Conservation (phyloP, 2,113 vertebrate genomes). For the Melierax canorus region DNA sequence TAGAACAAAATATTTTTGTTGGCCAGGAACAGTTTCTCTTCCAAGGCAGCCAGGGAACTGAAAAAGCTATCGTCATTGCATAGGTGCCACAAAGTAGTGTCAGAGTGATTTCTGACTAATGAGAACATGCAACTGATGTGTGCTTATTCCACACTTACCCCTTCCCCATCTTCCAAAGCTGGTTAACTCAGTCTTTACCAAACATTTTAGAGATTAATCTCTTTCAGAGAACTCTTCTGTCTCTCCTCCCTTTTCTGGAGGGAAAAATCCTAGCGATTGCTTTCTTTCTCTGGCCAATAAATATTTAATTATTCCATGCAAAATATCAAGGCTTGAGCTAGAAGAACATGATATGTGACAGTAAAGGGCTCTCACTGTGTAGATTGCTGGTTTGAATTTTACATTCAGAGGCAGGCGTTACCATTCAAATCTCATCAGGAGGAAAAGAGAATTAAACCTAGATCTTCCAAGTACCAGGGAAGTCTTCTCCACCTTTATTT, state of each 20-base stretch:
- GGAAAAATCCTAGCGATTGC: background rate
- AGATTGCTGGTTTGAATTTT: background rate
- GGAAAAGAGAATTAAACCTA: background rate
- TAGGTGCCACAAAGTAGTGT: background rate
- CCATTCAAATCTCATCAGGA: background rate
- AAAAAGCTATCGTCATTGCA: background rate
- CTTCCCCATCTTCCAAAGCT: background rate
- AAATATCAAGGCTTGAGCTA: background rate
- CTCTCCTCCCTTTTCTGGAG: background rate
- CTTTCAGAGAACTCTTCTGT: background rate
- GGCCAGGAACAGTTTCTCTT: background rate
- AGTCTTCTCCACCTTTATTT: background rate
- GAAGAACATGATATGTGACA: background rate
- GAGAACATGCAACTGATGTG: background rate
- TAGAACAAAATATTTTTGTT: background rate
- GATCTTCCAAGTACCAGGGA: background rate
- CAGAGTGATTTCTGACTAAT: background rate
- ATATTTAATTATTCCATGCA: background rate
- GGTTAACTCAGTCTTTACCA: background rate
- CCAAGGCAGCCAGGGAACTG: background rate
- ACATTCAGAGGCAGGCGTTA: background rate
- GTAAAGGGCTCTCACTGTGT: background rate
- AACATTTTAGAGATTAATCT: background rate
- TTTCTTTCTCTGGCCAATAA: background rate
- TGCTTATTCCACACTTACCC: background rate